Percentiles rank a stretch among this genome's conserved stretches.
phyloP scores from a whole-genome alignment of 2,888 invertebrate species.

The Therioaphis trifolii region DNA sequence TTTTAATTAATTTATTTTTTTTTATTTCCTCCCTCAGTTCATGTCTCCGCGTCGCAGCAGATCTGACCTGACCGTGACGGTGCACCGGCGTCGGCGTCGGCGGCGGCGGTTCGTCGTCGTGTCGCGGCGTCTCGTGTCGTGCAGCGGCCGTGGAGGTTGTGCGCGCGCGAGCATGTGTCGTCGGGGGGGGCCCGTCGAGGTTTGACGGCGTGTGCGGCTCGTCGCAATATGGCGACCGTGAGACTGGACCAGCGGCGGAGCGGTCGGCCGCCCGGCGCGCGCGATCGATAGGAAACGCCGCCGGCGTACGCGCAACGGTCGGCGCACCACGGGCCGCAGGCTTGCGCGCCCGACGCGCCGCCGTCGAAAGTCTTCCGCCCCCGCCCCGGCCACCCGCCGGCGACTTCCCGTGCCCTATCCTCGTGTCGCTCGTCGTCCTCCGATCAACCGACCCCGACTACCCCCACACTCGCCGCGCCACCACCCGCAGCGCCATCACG shows the following conservation, averaged over 20 bases:
- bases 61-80: no score
- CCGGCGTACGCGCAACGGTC: constrained; percentile 39
- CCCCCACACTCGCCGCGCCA: no score
- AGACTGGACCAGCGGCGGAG: constrained; percentile 50
- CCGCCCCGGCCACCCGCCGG: neutral
- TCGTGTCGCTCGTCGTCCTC: no score
- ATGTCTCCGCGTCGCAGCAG: no score
- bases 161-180: neutral
- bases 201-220: constrained; percentile 28
- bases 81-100: neutral
- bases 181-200: constrained; percentile 13
- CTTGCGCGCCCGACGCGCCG: constrained; percentile 25
- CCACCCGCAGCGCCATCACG: neutral
- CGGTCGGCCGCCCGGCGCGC: constrained; percentile 52
- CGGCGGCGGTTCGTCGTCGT: neutral
- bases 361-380: neutral
- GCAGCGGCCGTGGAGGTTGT: no score
- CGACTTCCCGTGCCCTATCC: no score
- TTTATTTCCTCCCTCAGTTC: no score
- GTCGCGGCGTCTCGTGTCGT: no score
- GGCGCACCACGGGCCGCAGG: constrained; percentile 12
- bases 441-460: no score
- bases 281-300: constrained; percentile 57
- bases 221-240: constrained; percentile 59
- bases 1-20: no score